A percentile compares a stretch with the other conserved stretches of the same genome.
phyloP scores from a whole-genome alignment of 2,888 invertebrate species.

The Nephrotoma appendiculata region DNA sequence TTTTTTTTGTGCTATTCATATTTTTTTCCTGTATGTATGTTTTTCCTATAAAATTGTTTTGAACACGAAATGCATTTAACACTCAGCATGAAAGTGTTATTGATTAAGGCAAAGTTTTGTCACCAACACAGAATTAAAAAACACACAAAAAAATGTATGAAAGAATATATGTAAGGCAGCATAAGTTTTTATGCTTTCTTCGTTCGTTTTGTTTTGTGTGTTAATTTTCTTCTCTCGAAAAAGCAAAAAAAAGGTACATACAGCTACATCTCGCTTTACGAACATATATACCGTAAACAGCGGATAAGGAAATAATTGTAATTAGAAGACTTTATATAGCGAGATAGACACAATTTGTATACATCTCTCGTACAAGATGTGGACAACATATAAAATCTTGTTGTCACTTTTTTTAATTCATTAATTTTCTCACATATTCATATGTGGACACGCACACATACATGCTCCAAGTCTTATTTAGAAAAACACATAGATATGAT shows the following conservation, averaged over 20 bases:
- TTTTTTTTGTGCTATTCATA: neutral
- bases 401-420: neutral
- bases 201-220: neutral
- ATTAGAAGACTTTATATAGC: neutral
- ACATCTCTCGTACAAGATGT: neutral
- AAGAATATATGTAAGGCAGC: neutral
- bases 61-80: slow-evolving; percentile 4
- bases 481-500: neutral
- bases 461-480: neutral
- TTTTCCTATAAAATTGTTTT: neutral
- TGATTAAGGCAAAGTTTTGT: slow-evolving; percentile 1
- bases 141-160: neutral
- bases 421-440: neutral
- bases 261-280: neutral
- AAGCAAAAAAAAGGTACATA: neutral
- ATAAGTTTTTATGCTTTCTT: neutral
- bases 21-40: neutral
- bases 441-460: neutral
- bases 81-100: slow-evolving; percentile 4
- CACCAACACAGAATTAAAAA: neutral
- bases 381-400: neutral
- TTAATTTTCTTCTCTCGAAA: neutral
- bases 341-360: neutral
- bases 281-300: neutral
- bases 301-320: neutral